Evolutionary conservation across 2,888 invertebrate genomes (phyloP).

Genomic region (Mesorhabditis sp.): DNA sequence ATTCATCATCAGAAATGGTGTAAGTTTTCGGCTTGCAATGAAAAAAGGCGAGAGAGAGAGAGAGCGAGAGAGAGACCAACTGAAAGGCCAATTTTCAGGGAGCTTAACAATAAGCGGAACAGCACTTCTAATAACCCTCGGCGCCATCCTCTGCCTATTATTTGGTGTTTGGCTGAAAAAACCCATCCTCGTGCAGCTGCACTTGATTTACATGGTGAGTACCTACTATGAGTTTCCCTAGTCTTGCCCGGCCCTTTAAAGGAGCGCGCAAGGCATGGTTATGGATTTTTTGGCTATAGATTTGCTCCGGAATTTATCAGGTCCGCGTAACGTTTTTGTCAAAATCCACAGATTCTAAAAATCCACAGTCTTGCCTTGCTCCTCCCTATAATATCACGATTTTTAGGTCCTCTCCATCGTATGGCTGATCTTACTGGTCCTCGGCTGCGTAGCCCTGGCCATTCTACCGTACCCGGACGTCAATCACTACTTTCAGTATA

Average conservation of each 20-base stretch:
- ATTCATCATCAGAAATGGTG: neutral
- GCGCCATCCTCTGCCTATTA: neutral
- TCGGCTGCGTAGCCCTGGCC: neutral
- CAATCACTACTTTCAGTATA: neutral
- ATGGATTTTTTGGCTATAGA: too few species aligned
- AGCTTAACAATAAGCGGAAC: neutral
- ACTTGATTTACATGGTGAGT: conserved; percentile 1
- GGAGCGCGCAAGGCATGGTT: too few species aligned
- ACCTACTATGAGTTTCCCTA: too few species aligned
- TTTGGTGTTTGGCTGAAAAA: neutral
- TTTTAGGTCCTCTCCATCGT: neutral
- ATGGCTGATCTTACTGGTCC: neutral
- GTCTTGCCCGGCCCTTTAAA: too few species aligned
- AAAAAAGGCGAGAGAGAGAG: neutral
- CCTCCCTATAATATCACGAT: neutral
- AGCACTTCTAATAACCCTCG: neutral
- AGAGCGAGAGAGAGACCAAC: too few species aligned
- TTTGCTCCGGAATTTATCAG: too few species aligned
- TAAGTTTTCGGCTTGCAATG: neutral
- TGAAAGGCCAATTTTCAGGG: neutral
- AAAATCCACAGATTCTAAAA: too few species aligned
- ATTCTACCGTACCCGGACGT: neutral
- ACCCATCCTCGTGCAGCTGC: neutral
- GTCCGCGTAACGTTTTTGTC: too few species aligned
- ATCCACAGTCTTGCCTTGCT: too few species aligned